Conservation (phyloP, 2,888 invertebrate genomes). For the Caenorhabditis panamensis region DNA sequence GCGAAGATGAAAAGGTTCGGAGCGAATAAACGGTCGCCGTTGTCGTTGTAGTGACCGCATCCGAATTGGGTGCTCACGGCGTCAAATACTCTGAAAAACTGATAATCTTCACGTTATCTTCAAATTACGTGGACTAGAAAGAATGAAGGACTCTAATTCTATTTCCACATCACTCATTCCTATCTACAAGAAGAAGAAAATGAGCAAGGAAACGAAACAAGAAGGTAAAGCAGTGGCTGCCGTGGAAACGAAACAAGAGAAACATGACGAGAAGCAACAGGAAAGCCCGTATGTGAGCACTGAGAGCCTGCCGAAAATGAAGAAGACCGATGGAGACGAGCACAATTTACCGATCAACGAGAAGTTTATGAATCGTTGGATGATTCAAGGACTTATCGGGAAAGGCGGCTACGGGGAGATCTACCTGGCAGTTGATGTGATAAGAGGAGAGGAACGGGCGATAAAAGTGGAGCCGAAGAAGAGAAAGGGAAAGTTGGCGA, state of each 20-base stretch:
- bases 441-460: slow-evolving; percentile 66
- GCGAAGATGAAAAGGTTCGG: slow-evolving; percentile 59
- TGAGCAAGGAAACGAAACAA: slow-evolving; percentile 26
- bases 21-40: slow-evolving; percentile 56
- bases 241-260: neutral
- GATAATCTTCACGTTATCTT: too few species aligned
- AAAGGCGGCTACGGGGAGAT: slow-evolving; percentile 74
- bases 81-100: slow-evolving; percentile 45
- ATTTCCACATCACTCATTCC: too few species aligned
- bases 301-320: slow-evolving; percentile 36
- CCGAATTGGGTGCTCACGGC: slow-evolving; percentile 53
- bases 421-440: slow-evolving; percentile 67
- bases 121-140: too few species aligned
- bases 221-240: neutral
- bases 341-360: slow-evolving; percentile 59
- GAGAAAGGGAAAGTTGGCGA: slow-evolving; percentile 63
- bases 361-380: slow-evolving; percentile 59
- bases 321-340: slow-evolving; percentile 27
- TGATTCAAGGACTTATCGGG: slow-evolving; percentile 61
- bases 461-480: slow-evolving; percentile 73
- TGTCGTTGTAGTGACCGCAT: slow-evolving; percentile 53
- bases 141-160: too few species aligned
- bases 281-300: slow-evolving; percentile 23
- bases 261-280: neutral
- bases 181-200: too few species aligned